phyloP scores from a whole-genome alignment of 2,797 vertebrate species.

The Thunnus albacares region DNA sequence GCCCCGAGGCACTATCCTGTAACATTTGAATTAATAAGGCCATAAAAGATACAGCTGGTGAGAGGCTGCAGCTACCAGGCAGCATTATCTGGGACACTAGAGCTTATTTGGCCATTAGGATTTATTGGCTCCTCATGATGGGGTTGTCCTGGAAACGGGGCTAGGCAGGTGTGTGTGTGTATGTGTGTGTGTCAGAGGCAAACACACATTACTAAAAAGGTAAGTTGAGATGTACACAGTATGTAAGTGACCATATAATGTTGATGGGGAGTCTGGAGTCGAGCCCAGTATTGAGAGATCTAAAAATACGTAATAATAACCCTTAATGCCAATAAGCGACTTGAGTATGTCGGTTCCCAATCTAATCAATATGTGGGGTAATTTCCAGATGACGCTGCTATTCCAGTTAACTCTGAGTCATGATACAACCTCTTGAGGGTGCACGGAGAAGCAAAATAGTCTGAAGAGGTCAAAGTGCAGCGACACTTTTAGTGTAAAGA shows the following conservation, averaged over 20 bases:
- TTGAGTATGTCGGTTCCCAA: neutral
- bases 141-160: constrained; percentile 62
- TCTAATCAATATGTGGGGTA: neutral
- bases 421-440: neutral
- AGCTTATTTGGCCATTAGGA: constrained; percentile 46
- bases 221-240: neutral
- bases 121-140: constrained; percentile 61
- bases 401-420: neutral
- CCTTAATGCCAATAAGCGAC: no score
- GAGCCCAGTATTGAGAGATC: neutral
- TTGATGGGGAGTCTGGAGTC: neutral
- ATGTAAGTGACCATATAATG: no score
- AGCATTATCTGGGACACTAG: constrained; percentile 26
- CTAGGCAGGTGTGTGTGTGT: constrained; percentile 22
- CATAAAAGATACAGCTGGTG: neutral
- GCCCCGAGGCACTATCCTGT: neutral
- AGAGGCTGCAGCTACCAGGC: constrained; percentile 2
- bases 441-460: neutral
- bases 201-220: neutral
- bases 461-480: neutral
- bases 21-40: neutral
- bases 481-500: neutral
- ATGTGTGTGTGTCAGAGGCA: neutral
- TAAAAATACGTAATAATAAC: neutral
- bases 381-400: neutral